Percentiles rank a stretch among this genome's conserved stretches.
Conservation (phyloP, 1,140 invertebrate genomes). For the Ericerus pela region DNA sequence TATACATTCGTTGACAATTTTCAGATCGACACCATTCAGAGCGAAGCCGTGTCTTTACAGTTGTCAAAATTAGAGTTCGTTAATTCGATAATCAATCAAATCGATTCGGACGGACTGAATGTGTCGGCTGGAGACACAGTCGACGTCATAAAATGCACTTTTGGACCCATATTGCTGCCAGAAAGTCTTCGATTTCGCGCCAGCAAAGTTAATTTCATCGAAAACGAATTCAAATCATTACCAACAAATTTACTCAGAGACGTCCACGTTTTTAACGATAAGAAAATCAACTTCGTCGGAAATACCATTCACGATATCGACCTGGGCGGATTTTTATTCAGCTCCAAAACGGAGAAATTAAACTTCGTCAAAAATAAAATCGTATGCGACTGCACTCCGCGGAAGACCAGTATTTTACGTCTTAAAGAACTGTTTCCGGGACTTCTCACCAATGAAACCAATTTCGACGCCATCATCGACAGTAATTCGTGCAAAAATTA, state of each 20-base stretch:
- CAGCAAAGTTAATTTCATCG: not conserved
- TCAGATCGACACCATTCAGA: not conserved
- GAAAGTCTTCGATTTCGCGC: not conserved
- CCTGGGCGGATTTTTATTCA: constrained; percentile 10
- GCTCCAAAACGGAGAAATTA: not conserved
- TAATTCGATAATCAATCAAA: not conserved
- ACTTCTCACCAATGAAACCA: not conserved
- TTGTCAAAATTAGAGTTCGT: not conserved
- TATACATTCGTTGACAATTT: too few species aligned
- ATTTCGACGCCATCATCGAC: not conserved
- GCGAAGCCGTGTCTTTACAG: not conserved
- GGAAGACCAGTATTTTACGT: constrained; percentile 13
- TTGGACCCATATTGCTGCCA: not conserved
- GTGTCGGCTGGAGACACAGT: not conserved
- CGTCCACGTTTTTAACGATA: constrained; percentile 7
- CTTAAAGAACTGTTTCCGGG: constrained; percentile 14
- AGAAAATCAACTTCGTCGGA: not conserved
- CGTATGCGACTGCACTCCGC: constrained; percentile 14
- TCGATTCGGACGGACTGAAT: not conserved
- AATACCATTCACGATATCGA: constrained; percentile 12
- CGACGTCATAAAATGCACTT: not conserved
- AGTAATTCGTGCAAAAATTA: constrained; percentile 6
- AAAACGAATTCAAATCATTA: constrained; percentile 5
- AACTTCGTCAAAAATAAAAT: constrained; percentile 8
- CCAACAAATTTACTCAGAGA: constrained; percentile 4